Evolutionary conservation across 64 coral and sea anemone genomes (phyloP).

Genomic region (Dendrophyllia cribrosa): DNA sequence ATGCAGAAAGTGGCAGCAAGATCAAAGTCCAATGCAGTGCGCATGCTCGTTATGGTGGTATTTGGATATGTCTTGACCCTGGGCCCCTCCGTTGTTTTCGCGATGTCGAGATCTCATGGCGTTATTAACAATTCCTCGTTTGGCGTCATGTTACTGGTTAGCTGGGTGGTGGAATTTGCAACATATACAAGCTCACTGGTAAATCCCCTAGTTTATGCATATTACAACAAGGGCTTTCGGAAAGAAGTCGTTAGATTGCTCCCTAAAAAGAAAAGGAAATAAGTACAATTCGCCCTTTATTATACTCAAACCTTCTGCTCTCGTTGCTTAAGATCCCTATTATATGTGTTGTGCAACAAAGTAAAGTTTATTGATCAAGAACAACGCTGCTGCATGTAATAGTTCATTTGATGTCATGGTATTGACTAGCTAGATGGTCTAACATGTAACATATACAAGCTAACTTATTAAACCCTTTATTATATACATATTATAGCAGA

Average conservation of each 20-base stretch:
- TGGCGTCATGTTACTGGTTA: slow-evolving; percentile 34
- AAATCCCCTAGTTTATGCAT: slow-evolving; percentile 54
- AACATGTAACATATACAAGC: too few relatives aligned
- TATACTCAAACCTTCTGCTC: too few relatives aligned
- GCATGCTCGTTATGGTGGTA: slow-evolving; percentile 37
- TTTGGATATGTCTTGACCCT: slow-evolving; percentile 20
- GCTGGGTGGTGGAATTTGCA: slow-evolving; percentile 23
- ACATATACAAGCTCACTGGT: slow-evolving; percentile 27
- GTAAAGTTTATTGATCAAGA: too few relatives aligned
- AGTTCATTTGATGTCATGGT: too few relatives aligned
- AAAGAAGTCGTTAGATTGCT: slow-evolving; percentile 18
- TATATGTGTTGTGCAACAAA: too few relatives aligned
- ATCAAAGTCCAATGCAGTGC: slow-evolving; percentile 55
- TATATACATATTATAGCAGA: too few relatives aligned
- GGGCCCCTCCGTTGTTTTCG: background rate
- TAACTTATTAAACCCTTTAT: too few relatives aligned
- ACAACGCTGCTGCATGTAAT: too few relatives aligned
- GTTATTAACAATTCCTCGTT: slow-evolving; percentile 23
- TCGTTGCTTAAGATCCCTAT: too few relatives aligned
- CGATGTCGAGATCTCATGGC: slow-evolving; percentile 34
- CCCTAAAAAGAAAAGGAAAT: background rate
- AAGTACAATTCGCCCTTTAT: too few relatives aligned
- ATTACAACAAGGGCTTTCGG: slow-evolving; percentile 55
- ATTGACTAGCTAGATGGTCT: too few relatives aligned
- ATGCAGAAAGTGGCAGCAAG: slow-evolving; percentile 8